Percentiles rank a stretch among this genome's conserved stretches.
Evolutionary conservation across 2,888 invertebrate species (phyloP).

Genomic region (Leptothorax acervorum): DNA sequence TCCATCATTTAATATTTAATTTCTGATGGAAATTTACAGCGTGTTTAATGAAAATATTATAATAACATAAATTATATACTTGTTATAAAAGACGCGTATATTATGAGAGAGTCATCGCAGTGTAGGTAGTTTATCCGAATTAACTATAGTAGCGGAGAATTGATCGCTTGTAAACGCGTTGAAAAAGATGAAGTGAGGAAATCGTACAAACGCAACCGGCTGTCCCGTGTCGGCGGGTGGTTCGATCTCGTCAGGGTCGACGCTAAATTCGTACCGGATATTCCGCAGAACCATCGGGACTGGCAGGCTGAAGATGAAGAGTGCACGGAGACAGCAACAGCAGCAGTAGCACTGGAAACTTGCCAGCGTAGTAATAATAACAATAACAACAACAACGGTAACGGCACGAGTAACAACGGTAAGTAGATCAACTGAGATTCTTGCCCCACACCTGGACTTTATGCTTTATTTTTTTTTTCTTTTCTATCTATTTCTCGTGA

Average conservation of each 20-base stretch:
- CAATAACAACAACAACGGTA: constrained; percentile 78
- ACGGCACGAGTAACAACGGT: constrained; percentile 79
- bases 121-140: not conserved
- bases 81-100: not conserved
- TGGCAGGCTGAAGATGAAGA: constrained; percentile 85
- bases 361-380: constrained; percentile 83
- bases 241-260: constrained; percentile 63
- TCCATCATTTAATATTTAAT: not conserved
- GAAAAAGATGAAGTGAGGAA: constrained; percentile 24
- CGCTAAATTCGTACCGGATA: constrained; percentile 72
- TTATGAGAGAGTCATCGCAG: not conserved
- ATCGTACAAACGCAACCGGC: constrained; percentile 53
- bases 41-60: not conserved
- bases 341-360: constrained; percentile 84
- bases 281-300: constrained; percentile 82
- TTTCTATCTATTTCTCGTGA: not conserved
- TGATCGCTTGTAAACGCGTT: constrained; percentile 11
- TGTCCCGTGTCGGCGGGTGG: constrained; percentile 23
- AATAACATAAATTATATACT: not conserved
- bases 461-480: not conserved
- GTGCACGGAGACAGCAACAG: constrained; percentile 82
- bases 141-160: constrained; percentile 6
- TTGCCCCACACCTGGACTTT: constrained; percentile 69
- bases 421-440: constrained; percentile 76
- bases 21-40: not conserved